Percentiles rank a stretch among this genome's conserved stretches.
Conservation (phyloP, 2,888 invertebrate genomes). For the Drosophila affinis region DNA sequence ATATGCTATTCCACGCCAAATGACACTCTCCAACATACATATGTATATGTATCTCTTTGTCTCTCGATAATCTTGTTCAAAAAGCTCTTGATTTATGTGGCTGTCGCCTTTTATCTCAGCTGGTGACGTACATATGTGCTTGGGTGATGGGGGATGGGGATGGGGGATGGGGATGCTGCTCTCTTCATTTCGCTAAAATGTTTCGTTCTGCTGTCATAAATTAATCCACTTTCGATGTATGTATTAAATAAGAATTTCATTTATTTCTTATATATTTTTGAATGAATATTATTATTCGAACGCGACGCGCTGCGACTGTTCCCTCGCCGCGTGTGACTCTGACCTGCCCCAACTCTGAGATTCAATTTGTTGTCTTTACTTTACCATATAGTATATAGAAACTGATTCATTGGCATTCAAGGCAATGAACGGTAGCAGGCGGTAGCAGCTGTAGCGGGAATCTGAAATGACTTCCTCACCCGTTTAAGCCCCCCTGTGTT, state of each 20-base stretch:
- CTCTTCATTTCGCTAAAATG: constrained; percentile 42
- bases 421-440: constrained; percentile 33
- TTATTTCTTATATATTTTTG: constrained; percentile 23
- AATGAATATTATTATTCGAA: constrained; percentile 20
- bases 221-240: constrained; percentile 52
- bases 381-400: constrained; percentile 28
- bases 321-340: constrained; percentile 28
- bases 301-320: neutral
- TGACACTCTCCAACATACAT: neutral
- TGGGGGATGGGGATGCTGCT: neutral
- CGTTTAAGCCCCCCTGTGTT: neutral
- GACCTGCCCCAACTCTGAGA: constrained; percentile 65
- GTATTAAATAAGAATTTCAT: constrained; percentile 52
- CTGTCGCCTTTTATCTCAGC: constrained; percentile 38
- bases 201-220: constrained; percentile 50
- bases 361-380: constrained; percentile 44
- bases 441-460: constrained; percentile 42
- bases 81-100: constrained; percentile 36
- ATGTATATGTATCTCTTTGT: neutral
- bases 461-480: constrained; percentile 28
- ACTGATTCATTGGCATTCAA: constrained; percentile 70
- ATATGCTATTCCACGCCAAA: constrained; percentile 14
- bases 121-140: constrained; percentile 22
- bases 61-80: constrained; percentile 18
- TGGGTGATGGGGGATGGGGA: neutral